Base-by-base conservation (phyloP, 2,888 invertebrate species). In the Endotricha flammealis region DNA sequence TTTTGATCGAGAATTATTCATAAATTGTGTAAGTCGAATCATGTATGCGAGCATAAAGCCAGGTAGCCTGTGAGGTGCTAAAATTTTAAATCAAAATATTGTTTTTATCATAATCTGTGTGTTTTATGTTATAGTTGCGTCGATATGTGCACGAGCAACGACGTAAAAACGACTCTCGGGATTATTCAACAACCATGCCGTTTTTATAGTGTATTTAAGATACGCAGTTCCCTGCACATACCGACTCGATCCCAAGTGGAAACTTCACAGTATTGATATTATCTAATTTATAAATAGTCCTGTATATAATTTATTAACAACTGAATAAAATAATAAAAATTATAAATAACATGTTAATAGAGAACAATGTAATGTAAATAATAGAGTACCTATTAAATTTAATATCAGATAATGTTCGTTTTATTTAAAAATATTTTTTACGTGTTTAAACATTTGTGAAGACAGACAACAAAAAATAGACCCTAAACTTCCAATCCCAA, bases 361-460 rank as follows among this genome's bases (percentile, higher is more conserved):
- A 73, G 78, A 83, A 85, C 85, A 83, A 83, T 83, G 83, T 82
- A 82, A 80, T 86, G 86, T 86, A 86, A 81, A 86, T 86, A 85
- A 85, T 85, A 85, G 85, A 83, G 66, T 82, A 81, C 77, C 77
- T 81, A 86, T 85, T 85, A 86, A 85, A 85, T 85, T 86, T 85
- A 86, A 85, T 86, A 86, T 85, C 85, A 85, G 79, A 82, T 78
- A 76, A 55, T 52, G 50, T 46, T 67, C 48, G 71, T 80, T 81
- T 78, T 60, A 77, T 57, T 24, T 11, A 7, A 12, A 7, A 12
- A 1, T 8, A 27, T 12, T 27, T 11, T 12, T 12, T 7, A 27
- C 1, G 6, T 8, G n/a, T 12, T 13, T 9, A 12, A 12, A 27
- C 25, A 9, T 11, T 2, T 27, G 14, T 4, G 7, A 13, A 12